Conservation (phyloP, 2,888 invertebrate species). For the Sturmia bella region DNA sequence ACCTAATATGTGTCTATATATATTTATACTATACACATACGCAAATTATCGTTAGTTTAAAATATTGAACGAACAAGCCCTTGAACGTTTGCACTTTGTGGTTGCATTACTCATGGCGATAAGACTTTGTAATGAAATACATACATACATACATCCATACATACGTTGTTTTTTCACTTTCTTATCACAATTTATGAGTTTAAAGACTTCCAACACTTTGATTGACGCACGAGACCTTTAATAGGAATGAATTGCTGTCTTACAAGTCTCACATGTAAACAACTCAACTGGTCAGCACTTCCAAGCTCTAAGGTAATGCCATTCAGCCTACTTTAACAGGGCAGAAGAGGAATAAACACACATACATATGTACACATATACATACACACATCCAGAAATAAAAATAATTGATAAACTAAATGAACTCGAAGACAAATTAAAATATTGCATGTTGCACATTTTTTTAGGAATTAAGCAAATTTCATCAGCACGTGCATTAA, state of each 20-base stretch:
- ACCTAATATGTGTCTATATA: too few species aligned
- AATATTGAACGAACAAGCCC: too few species aligned
- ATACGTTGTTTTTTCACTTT: conserved; percentile 9
- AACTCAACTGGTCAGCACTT: background rate
- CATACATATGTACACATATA: background rate
- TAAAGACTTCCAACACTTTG: conserved; percentile 6
- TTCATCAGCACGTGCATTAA: too few species aligned
- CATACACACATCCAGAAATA: background rate
- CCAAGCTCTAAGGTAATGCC: conserved; percentile 10
- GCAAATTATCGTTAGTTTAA: background rate
- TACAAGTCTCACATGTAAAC: background rate
- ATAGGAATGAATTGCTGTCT: background rate
- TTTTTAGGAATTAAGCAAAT: too few species aligned
- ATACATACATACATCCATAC: too few species aligned
- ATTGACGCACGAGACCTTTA: conserved; percentile 30
- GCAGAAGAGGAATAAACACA: background rate
- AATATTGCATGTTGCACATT: too few species aligned
- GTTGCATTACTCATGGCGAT: background rate
- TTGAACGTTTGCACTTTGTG: too few species aligned
- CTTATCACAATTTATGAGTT: conserved; percentile 43
- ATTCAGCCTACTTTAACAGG: background rate
- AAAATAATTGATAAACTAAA: conserved; percentile 7
- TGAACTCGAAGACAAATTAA: background rate
- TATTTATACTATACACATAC: too few species aligned
- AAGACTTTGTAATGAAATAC: conserved; percentile 2